Base-by-base conservation (phyloP, 1,140 invertebrate species). In the Tigriopus japonicus region DNA sequence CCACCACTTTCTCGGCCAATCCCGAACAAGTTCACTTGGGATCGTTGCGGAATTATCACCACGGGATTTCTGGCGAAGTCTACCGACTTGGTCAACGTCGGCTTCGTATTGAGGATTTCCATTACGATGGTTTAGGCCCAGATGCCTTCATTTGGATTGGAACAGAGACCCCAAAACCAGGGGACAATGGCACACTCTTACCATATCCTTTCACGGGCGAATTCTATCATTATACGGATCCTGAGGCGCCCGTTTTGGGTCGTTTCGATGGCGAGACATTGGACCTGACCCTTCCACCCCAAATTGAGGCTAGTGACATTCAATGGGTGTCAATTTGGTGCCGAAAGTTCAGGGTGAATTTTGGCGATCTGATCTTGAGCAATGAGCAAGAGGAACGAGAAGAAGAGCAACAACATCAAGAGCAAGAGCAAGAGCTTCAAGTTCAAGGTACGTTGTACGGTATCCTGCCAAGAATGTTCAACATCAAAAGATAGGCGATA, bases 311-410 rank as follows among this genome's bases (percentile, higher is more conserved):
- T 43, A 79, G 79, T 67, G 81, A 85, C 68, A 78, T 90, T 66
- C 82, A 81, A 65, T 91, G 87, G 83, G 84, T 93, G 68, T 82
- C 84, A 14, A 80, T 93, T 0, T 93, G 85, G 84, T 92, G 88
- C 69, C 83, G 90, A 66, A 85, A 87, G 68, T 91, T 83, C 67
- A 75, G 84, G 35, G 87, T 91, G 68, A 82, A 90, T 72, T 92
- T 93, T 67, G 88, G 86, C 12, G 85, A 90, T 65, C 81, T 92
- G 19, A 79, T 78, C 65, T 85, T 92, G 28, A 35, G 28, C 28
- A 35, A 35, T 35, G 28, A 35, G 9, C 28, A 5, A 3, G 28
- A 35, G 28, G 28, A 35, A n/a, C n/a, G n/a, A 9, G 28, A 35
- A 9, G 9, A 35, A 9, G 9, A 35, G 28, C 3, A 35, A 9